Conservation (phyloP, 2,113 vertebrate species). For the Oreochromis spilurus region DNA sequence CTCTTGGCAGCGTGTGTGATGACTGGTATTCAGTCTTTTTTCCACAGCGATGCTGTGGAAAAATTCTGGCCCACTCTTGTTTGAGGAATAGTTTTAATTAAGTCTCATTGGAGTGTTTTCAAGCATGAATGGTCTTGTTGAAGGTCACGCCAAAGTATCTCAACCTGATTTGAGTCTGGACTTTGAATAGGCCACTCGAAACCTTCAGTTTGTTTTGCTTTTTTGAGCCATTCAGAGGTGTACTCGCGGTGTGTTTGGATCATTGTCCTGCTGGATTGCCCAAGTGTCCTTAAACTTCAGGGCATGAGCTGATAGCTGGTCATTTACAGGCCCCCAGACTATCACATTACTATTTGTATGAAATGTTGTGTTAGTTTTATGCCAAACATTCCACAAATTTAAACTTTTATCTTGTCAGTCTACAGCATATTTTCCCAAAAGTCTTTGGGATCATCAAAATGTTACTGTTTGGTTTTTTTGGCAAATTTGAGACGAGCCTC, state of each 20-base stretch:
- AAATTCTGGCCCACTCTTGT: not conserved
- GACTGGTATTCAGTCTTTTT: not conserved
- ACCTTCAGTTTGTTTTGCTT: not conserved
- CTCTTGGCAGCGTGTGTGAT: not conserved
- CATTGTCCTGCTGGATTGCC: not conserved
- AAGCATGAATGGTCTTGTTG: not conserved
- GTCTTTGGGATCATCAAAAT: not conserved
- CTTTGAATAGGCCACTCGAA: not conserved
- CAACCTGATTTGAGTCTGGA: not conserved
- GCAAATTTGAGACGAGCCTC: not conserved
- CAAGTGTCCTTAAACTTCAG: not conserved
- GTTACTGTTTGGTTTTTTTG: accelerated
- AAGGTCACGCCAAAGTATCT: not conserved
- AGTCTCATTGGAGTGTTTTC: not conserved
- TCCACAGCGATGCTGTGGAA: not conserved
- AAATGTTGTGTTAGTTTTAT: not conserved
- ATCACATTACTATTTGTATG: accelerated
- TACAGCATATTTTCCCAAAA: accelerated
- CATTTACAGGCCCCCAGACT: not conserved
- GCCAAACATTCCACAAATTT: not conserved
- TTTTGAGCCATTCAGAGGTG: not conserved
- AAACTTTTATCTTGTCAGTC: not conserved
- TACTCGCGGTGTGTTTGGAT: not conserved
- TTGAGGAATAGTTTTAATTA: not conserved
- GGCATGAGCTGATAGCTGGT: not conserved